Evolutionary conservation across 2,888 invertebrate species (phyloP).

Genomic region (Brenthis daphne): DNA sequence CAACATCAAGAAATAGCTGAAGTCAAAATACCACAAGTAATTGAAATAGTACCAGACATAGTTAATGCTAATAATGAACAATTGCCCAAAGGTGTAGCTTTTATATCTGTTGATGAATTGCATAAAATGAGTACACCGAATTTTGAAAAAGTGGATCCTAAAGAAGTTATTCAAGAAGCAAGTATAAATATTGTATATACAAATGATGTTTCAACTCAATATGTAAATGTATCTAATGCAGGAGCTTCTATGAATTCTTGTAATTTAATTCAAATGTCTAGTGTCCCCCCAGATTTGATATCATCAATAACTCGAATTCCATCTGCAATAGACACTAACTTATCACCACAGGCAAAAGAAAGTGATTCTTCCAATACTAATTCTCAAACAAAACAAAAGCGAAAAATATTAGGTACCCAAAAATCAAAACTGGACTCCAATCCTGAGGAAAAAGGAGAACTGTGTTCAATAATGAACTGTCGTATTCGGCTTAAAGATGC

Average conservation of each 20-base stretch:
- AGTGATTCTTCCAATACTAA: constrained; percentile 43
- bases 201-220: constrained; percentile 67
- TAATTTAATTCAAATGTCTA: constrained; percentile 65
- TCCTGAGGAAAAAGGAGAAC: constrained; percentile 51
- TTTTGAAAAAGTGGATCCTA: constrained; percentile 75
- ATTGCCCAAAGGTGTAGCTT: constrained; percentile 71
- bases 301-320: constrained; percentile 61
- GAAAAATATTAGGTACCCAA: constrained; percentile 20
- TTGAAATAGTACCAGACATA: constrained; percentile 72
- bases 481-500: constrained; percentile 80
- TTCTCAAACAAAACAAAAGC: constrained; percentile 45
- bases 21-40: constrained; percentile 72
- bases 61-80: constrained; percentile 54
- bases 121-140: constrained; percentile 76
- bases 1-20: constrained; percentile 52
- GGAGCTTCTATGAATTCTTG: constrained; percentile 50
- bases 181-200: constrained; percentile 77
- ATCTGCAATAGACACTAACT: constrained; percentile 43
- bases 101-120: constrained; percentile 73
- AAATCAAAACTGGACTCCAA: constrained; percentile 31
- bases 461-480: constrained; percentile 82
- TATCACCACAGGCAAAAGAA: constrained; percentile 45
- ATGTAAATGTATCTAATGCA: constrained; percentile 61
- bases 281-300: constrained; percentile 71
- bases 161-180: constrained; percentile 76